phyloP scores from a whole-genome alignment of 37 sponge, comb jelly and placozoan genomes.

The Halisarca cf. caerulea region DNA sequence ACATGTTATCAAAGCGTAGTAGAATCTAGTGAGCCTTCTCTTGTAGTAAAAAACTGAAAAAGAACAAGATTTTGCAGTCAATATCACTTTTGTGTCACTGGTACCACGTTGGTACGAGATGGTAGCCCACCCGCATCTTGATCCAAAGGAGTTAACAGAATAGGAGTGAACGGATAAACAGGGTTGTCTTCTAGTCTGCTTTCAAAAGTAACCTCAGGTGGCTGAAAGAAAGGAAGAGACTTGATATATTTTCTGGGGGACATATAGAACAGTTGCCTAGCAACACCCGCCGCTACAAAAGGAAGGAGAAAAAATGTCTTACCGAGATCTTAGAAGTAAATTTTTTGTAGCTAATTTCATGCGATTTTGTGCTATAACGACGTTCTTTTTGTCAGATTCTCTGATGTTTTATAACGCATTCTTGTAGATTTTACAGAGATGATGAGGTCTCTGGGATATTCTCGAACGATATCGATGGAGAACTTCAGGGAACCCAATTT shows the following conservation, averaged over 20 bases:
- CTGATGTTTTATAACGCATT: too few relatives aligned
- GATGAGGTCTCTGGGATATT: slow-evolving; percentile 95
- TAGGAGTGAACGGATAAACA: slow-evolving; percentile 37
- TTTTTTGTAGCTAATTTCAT: background rate
- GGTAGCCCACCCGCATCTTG: slow-evolving; percentile 5
- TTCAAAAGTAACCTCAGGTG: slow-evolving; percentile 37
- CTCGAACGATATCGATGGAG: slow-evolving; percentile 93
- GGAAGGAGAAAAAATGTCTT: slow-evolving; percentile 62
- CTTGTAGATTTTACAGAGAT: slow-evolving; percentile 93
- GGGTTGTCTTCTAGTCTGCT: slow-evolving; percentile 36
- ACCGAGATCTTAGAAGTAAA: slow-evolving; percentile 91
- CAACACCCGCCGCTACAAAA: slow-evolving; percentile 2
- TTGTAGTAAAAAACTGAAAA: slow-evolving; percentile 10
- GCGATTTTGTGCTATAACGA: background rate
- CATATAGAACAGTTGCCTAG: slow-evolving; percentile 7
- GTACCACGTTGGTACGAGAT: too few relatives aligned
- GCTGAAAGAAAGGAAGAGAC: slow-evolving; percentile 12
- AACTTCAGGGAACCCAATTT: slow-evolving; percentile 98
- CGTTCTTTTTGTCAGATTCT: too few relatives aligned
- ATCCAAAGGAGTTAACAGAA: slow-evolving; percentile 8
- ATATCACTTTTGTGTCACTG: background rate
- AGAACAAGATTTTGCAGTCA: background rate
- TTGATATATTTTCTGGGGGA: background rate
- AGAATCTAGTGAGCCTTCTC: slow-evolving; percentile 8
- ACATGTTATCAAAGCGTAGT: background rate